Evolutionary conservation across 2,113 vertebrate genomes (phyloP).

Genomic region (Sylvia atricapilla): DNA sequence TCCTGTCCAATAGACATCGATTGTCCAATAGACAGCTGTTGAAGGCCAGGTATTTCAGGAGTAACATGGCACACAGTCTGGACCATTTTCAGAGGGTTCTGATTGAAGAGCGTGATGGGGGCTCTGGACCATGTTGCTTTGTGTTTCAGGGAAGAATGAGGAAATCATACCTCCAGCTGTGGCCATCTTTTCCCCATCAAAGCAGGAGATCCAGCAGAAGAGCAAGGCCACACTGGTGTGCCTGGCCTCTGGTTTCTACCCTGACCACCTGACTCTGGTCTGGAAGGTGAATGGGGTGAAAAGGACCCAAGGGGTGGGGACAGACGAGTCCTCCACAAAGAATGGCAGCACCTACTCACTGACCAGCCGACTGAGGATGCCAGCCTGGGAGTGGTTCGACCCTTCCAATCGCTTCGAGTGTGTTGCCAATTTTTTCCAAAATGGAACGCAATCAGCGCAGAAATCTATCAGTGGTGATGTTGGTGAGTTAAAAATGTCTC

Average conservation of each 20-base stretch:
- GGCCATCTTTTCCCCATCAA: slow-evolving; percentile 73
- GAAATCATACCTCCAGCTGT: slow-evolving; percentile 52
- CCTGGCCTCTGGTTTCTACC: slow-evolving; percentile 82
- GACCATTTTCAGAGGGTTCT: neutral
- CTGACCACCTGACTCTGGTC: slow-evolving; percentile 80
- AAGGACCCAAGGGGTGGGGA: slow-evolving; percentile 50
- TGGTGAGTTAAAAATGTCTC: neutral
- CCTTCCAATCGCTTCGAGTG: slow-evolving; percentile 70
- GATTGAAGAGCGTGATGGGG: neutral
- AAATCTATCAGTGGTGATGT: neutral
- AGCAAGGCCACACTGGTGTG: slow-evolving; percentile 83
- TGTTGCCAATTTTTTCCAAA: slow-evolving; percentile 63
- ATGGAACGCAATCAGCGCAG: accelerated
- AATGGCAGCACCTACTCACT: slow-evolving; percentile 49
- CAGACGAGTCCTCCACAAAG: slow-evolving; percentile 11
- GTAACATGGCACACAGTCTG: neutral
- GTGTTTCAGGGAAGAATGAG: slow-evolving; percentile 9
- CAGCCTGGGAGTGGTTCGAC: slow-evolving; percentile 59
- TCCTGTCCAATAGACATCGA: neutral
- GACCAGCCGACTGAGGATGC: slow-evolving; percentile 83
- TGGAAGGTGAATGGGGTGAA: slow-evolving; percentile 69
- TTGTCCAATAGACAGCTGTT: no score
- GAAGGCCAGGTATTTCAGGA: neutral
- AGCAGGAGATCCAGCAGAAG: slow-evolving; percentile 65
- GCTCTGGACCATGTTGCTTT: neutral